Conservation (phyloP, 2,888 invertebrate species). For the Beris chalybata region DNA sequence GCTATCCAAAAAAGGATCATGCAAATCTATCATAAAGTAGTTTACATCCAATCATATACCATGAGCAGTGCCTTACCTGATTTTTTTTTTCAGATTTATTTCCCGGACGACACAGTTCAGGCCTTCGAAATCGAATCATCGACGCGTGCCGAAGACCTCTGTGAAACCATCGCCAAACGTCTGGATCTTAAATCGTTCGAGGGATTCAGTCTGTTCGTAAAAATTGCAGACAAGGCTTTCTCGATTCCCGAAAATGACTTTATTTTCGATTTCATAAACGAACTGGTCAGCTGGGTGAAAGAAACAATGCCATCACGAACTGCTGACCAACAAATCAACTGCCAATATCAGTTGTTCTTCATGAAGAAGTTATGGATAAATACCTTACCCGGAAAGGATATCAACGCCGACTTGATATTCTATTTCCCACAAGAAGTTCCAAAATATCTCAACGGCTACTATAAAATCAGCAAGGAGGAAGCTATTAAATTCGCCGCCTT, state of each 20-base stretch:
- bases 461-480: conserved; percentile 74
- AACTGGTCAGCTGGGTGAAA: conserved; percentile 88
- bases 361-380: conserved; percentile 96
- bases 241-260: conserved; percentile 91
- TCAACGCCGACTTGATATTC: conserved; percentile 88
- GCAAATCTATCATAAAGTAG: conserved; percentile 85
- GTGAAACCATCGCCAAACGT: conserved; percentile 75
- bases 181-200: conserved; percentile 77
- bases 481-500: conserved; percentile 79
- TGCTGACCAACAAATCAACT: conserved; percentile 61
- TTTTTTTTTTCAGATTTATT: conserved; percentile 65
- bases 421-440: conserved; percentile 92
- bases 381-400: conserved; percentile 80
- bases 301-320: conserved; percentile 67
- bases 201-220: conserved; percentile 92
- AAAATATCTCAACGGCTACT: conserved; percentile 89
- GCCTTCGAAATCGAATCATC: conserved; percentile 94
- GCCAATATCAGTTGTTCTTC: conserved; percentile 92
- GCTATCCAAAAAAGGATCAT: conserved; percentile 92
- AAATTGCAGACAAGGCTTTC: conserved; percentile 82
- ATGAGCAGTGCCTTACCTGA: neutral
- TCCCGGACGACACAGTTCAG: conserved; percentile 93
- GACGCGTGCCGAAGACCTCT: conserved; percentile 84
- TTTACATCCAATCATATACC: neutral
- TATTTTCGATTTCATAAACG: conserved; percentile 94